Percentiles rank a stretch among this genome's conserved stretches.
These are phyloP conservation scores for Meta bourneti DNA, from an alignment of 2,888 invertebrate genomes.

Conservation along the genomic window DNA sequence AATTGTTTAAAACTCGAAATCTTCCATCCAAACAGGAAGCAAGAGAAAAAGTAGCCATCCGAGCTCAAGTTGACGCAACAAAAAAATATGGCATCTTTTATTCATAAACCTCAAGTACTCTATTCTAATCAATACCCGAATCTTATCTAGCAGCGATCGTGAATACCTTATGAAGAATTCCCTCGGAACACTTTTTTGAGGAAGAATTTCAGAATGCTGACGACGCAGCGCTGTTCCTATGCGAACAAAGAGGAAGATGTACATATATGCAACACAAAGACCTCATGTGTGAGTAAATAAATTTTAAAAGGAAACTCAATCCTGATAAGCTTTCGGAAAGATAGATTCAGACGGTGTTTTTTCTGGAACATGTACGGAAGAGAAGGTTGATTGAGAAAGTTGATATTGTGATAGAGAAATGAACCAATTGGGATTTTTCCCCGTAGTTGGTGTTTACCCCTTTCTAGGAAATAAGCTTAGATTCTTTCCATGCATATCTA, in stretches of 20 bases:
- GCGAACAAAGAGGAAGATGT: neutral
- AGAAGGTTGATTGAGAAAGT: neutral
- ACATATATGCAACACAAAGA: neutral
- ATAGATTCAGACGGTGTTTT: neutral
- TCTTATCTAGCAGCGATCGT: neutral
- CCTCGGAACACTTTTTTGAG: neutral
- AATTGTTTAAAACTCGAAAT: neutral
- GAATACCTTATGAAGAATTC: neutral
- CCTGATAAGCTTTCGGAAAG: neutral
- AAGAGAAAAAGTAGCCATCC: neutral
- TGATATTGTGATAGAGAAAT: no score
- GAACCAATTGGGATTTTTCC: no score
- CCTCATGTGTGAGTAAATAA: neutral
- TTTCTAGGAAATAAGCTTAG: no score
- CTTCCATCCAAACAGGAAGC: neutral
- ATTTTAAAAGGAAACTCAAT: neutral
- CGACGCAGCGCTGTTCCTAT: neutral
- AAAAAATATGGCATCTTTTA: neutral
- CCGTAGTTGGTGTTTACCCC: no score
- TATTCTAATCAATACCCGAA: neutral
- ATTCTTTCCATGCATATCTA: no score
- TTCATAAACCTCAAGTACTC: neutral
- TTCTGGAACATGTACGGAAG: neutral
- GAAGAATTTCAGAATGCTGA: neutral
- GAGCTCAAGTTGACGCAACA: neutral